phyloP scores from a whole-genome alignment of 2,797 vertebrate genomes.

The Molothrus ater region DNA sequence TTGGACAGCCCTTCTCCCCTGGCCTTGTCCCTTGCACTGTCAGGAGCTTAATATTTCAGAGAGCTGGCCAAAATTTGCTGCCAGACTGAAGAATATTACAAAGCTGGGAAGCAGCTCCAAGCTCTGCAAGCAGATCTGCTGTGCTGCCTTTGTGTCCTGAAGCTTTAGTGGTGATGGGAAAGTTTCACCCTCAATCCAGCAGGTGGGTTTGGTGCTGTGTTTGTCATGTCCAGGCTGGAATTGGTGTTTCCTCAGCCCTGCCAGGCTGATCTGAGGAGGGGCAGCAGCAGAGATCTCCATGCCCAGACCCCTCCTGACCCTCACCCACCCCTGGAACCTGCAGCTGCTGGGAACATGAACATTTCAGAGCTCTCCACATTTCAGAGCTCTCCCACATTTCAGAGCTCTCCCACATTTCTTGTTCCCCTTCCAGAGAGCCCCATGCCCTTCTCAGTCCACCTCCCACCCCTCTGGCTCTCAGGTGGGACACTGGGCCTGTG shows the following conservation, averaged over 20 bases:
- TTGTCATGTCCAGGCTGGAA: background rate
- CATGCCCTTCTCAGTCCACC: background rate
- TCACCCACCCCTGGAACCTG: background rate
- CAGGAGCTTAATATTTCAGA: background rate
- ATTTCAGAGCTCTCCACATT: background rate
- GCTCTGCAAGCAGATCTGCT: rapidly evolving
- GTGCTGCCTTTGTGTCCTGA: rapidly evolving
- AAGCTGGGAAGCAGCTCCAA: background rate
- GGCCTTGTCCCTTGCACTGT: background rate
- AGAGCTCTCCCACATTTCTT: background rate
- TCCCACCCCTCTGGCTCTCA: background rate
- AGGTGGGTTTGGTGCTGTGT: background rate
- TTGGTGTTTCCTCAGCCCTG: background rate
- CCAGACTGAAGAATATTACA: background rate
- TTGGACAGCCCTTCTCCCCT: background rate
- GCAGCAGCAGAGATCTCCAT: background rate
- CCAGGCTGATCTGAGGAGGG: background rate
- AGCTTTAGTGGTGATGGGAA: background rate
- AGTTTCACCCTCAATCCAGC: background rate
- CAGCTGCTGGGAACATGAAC: background rate
- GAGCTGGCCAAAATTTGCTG: background rate
- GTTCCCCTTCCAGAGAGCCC: background rate
- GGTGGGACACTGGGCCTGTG: background rate
- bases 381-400: background rate
- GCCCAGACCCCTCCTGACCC: background rate